Conservation (phyloP, 2,113 vertebrate species). For the Cololabis saira region DNA sequence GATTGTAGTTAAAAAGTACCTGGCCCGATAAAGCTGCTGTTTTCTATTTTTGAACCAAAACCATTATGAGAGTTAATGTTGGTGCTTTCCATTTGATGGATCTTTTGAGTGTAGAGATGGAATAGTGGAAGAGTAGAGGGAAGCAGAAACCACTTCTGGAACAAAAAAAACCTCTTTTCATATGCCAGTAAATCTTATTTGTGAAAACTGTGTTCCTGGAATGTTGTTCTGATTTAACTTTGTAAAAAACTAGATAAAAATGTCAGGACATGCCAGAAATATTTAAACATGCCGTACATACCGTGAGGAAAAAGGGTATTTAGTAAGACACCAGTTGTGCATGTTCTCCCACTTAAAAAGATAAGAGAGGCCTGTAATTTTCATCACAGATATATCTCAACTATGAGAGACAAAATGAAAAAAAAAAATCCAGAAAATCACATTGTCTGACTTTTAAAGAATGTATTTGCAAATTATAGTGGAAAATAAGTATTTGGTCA, state of each 20-base stretch:
- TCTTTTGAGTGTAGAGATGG: background rate
- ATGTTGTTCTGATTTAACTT: slow-evolving; percentile 22
- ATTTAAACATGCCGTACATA: no score
- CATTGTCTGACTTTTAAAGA: no score
- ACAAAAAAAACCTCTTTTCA: slow-evolving; percentile 3
- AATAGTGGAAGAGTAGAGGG: slow-evolving; percentile 10
- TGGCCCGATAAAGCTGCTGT: background rate
- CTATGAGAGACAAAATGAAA: no score
- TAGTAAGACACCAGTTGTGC: no score
- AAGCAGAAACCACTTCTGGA: slow-evolving; percentile 24
- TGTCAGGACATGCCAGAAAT: no score
- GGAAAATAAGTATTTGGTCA: no score
- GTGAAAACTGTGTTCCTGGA: slow-evolving; percentile 22
- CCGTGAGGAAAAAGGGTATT: no score
- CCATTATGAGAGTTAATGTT: slow-evolving; percentile 47
- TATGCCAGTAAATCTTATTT: slow-evolving; percentile 8
- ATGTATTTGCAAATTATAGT: no score
- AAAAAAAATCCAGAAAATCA: no score
- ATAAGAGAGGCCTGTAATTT: no score
- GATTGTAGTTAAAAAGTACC: background rate
- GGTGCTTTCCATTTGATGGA: slow-evolving; percentile 34
- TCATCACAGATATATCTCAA: no score
- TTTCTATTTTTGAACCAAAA: slow-evolving; percentile 24
- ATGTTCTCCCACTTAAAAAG: no score
- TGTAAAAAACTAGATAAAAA: background rate